Base-by-base conservation (phyloP, 1,140 invertebrate species). In the Drosophila melanica region DNA sequence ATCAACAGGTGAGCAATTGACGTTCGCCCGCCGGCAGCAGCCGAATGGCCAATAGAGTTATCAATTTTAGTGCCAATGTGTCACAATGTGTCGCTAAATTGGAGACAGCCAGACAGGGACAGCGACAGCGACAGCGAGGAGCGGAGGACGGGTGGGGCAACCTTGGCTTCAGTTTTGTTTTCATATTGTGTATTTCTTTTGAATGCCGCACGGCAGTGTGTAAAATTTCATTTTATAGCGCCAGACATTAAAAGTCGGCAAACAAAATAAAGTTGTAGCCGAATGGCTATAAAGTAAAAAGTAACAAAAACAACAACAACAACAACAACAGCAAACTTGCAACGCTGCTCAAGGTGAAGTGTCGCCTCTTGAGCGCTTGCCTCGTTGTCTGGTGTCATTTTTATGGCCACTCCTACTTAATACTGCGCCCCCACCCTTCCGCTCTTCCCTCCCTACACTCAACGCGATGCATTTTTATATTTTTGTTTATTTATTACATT, bases 1-100 rank as follows among this genome's bases (percentile, higher is more conserved):
- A 86, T 86, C 81, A 87, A 78, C 79, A 71, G 71, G 60, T 76
- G 82, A 86, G 81, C 81, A 86, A 86, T 87, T 87, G 81, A 87
- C 67, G 75, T 50, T 44, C 73, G 58, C 33, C 62, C 45, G 77
- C 71, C 73, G 62, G 51, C 64, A 73, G 64, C 69, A 16, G n/a
- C 41, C 57, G 68, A 77, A 77, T 82, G 72, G 85, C 59, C 84
- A 89, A 89, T 89, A 89, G 84, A 89, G 84, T 84, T 89, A 89
- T 89, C 85, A 89, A 84, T 77, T 89, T 89, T 89, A 84, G 69
- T 82, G 84, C 16, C 76, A 77, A 77, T 80, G 64, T 89, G 84
- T 84, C 77, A 69, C 71, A 86, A 71, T 75, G 51, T 73, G 67
- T 71, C 67, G 66, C 66, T 42, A 51, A 64, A 64, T 48, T 41